Conservation (phyloP, 30 jellyfish, hydroid and myxozoan genomes). For the Clytia hemisphaerica region DNA sequence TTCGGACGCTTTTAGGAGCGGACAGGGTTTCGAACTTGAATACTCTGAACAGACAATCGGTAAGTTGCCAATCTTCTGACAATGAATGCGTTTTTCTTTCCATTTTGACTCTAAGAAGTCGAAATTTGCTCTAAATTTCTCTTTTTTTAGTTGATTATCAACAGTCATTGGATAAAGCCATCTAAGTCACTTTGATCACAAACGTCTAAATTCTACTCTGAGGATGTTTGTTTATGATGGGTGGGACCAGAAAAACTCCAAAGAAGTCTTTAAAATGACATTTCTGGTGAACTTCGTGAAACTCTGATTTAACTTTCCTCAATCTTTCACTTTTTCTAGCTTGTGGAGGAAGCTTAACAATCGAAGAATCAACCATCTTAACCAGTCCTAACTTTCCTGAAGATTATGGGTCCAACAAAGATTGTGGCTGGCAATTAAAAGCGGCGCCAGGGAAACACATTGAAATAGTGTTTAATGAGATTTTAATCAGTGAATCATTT, state of each 20-base stretch:
- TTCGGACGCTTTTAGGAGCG: slow-evolving; percentile 34
- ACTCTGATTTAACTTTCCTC: too few relatives aligned
- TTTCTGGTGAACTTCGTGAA: too few relatives aligned
- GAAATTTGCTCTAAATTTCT: background rate
- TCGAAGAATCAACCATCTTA: slow-evolving; percentile 40
- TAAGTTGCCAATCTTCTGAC: background rate
- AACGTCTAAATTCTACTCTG: too few relatives aligned
- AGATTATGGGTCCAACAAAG: slow-evolving; percentile 40
- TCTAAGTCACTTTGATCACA: too few relatives aligned
- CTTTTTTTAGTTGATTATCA: too few relatives aligned
- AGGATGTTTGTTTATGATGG: too few relatives aligned
- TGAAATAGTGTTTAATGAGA: slow-evolving; percentile 38
- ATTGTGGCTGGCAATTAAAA: slow-evolving; percentile 65
- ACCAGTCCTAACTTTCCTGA: slow-evolving; percentile 44
- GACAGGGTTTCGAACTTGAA: slow-evolving; percentile 52
- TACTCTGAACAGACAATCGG: slow-evolving; percentile 58
- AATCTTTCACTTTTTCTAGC: slow-evolving; percentile 35
- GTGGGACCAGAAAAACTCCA: too few relatives aligned
- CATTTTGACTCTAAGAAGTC: background rate
- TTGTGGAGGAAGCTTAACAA: slow-evolving; percentile 69
- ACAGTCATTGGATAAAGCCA: too few relatives aligned
- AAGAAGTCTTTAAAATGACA: too few relatives aligned
- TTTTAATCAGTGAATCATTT: background rate
- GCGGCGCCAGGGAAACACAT: slow-evolving; percentile 64
- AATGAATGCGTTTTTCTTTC: background rate